These are phyloP conservation scores for Mya arenaria DNA, from an alignment of 1,140 invertebrate genomes.

Conservation along the genomic window DNA sequence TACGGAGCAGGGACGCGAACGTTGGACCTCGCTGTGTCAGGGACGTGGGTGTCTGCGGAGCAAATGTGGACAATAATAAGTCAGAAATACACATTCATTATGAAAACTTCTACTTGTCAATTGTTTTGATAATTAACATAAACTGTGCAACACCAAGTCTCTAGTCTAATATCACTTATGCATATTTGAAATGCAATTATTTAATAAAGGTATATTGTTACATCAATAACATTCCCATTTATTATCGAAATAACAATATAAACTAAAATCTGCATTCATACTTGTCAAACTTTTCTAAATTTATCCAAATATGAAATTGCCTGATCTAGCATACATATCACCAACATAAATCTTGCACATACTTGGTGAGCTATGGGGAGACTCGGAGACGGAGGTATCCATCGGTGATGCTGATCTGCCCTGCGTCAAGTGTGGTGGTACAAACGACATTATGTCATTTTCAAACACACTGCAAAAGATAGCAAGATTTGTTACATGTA, in stretches of 20 bases:
- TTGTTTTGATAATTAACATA: background rate
- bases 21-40: conserved; percentile 87
- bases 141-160: background rate
- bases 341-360: too few relatives aligned
- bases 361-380: conserved; percentile 88
- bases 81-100: background rate
- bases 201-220: too few relatives aligned
- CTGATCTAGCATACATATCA: too few relatives aligned
- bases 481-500: background rate
- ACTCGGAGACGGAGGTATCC: conserved; percentile 78
- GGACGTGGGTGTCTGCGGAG: conserved; percentile 1
- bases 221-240: too few relatives aligned
- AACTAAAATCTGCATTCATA: too few relatives aligned
- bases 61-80: too few relatives aligned
- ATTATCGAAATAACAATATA: too few relatives aligned
- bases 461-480: conserved; percentile 92
- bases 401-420: conserved; percentile 81
- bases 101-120: background rate
- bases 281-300: too few relatives aligned
- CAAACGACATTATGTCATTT: conserved; percentile 98
- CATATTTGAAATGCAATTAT: too few relatives aligned
- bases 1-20: conserved; percentile 92
- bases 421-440: conserved; percentile 84
- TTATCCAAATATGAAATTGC: too few relatives aligned
- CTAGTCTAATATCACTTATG: background rate